phyloP scores from a whole-genome alignment of 92 coral and sea anemone species.

The Actinostola sp. region DNA sequence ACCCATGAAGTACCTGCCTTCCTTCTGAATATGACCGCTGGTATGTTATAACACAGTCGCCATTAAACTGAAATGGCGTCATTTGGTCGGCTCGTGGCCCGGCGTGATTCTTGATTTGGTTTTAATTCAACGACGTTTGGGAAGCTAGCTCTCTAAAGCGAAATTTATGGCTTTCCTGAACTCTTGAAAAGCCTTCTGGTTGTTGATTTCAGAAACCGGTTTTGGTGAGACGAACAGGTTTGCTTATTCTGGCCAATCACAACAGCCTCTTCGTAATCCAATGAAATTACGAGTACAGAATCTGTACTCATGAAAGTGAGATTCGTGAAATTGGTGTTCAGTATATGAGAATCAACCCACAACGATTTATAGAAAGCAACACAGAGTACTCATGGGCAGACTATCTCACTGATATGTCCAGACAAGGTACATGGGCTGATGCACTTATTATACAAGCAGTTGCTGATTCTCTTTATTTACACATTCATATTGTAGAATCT shows the following conservation, averaged over 20 bases:
- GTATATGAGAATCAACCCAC: conserved; percentile 40
- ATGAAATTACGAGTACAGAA: no score
- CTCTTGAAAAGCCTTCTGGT: no score
- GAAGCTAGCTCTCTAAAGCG: no score
- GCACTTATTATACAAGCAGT: conserved; percentile 65
- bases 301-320: no score
- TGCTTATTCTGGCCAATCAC: no score
- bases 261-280: no score
- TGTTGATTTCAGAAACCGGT: no score
- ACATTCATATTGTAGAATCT: conserved; percentile 52
- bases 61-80: conserved; percentile 6
- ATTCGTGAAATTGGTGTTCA: no score
- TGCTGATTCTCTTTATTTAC: conserved; percentile 51
- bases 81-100: conserved; percentile 5
- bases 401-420: conserved; percentile 52
- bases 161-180: no score
- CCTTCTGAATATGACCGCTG: not conserved
- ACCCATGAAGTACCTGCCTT: no score
- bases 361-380: conserved; percentile 44
- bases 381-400: conserved; percentile 47
- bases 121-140: no score
- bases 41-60: not conserved
- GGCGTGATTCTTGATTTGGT: not conserved
- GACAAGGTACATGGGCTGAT: conserved; percentile 70
- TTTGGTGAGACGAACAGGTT: no score